Conservation (phyloP, 2,113 vertebrate species). For the Esox niger region DNA sequence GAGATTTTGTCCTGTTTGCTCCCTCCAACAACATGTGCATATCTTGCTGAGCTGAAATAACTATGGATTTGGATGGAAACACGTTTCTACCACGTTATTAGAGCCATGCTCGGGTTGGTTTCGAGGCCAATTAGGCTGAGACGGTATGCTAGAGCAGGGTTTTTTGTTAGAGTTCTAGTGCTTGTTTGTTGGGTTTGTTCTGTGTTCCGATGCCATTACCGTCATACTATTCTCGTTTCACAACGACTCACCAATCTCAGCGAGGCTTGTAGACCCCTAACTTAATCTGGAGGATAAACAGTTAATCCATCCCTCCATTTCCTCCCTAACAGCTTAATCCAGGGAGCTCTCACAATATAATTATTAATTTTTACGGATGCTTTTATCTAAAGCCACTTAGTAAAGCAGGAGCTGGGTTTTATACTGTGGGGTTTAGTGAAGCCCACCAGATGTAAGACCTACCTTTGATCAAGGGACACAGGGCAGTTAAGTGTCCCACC, state of each 20-base stretch:
- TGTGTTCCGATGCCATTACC: conserved; percentile 33
- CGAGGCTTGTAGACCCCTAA: conserved; percentile 25
- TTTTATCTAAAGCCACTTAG: conserved; percentile 66
- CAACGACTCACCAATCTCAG: background rate
- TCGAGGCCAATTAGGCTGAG: conserved; percentile 20
- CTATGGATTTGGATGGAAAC: conserved; percentile 21
- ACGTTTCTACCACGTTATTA: conserved; percentile 19
- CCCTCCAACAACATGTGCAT: conserved; percentile 17
- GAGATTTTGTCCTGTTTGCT: conserved; percentile 18
- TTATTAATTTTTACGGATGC: conserved; percentile 64
- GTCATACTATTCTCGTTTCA: conserved; percentile 11
- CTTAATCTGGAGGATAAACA: conserved; percentile 42
- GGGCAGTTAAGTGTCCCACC: conserved; percentile 56
- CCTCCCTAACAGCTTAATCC: conserved; percentile 42
- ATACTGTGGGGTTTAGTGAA: conserved; percentile 61
- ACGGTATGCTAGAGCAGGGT: conserved; percentile 7
- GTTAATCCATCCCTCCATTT: conserved; percentile 43
- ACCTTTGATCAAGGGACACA: conserved; percentile 67
- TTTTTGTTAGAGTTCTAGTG: conserved; percentile 15
- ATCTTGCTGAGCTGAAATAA: conserved; percentile 24
- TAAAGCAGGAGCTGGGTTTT: conserved; percentile 57
- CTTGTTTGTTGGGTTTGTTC: conserved; percentile 47
- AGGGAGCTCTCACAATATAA: conserved; percentile 40
- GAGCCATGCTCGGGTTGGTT: conserved; percentile 25
- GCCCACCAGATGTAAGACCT: conserved; percentile 57